Conservation (phyloP, 2,113 vertebrate genomes). For the Thinocorus orbignyianus region DNA sequence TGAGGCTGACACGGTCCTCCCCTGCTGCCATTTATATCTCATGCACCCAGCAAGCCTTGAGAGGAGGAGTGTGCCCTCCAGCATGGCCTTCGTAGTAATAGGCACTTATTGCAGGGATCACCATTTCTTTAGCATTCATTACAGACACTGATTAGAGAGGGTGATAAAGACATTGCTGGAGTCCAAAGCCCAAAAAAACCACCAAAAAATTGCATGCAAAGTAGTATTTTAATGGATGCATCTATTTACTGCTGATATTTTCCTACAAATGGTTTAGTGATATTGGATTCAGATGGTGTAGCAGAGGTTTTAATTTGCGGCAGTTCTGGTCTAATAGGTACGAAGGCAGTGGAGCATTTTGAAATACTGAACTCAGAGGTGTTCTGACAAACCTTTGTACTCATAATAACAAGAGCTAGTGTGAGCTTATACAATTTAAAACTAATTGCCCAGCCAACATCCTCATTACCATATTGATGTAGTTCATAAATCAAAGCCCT, state of each 20-base stretch:
- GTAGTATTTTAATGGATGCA: background rate
- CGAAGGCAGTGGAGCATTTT: conserved; percentile 16
- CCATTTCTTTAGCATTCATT: background rate
- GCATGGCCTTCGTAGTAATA: background rate
- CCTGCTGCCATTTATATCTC: background rate
- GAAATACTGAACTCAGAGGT: conserved; percentile 40
- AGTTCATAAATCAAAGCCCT: conserved; percentile 64
- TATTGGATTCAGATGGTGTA: background rate
- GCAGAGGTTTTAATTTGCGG: conserved; percentile 25
- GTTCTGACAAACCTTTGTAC: conserved; percentile 49
- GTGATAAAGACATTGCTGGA: background rate
- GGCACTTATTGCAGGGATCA: background rate
- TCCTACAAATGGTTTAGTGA: background rate
- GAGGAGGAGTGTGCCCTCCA: background rate
- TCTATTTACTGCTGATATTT: background rate
- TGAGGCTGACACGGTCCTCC: background rate
- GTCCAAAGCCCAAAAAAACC: background rate
- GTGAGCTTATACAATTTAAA: conserved; percentile 43
- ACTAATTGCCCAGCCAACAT: conserved; percentile 51
- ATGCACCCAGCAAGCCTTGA: background rate
- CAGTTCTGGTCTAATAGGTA: conserved; percentile 35
- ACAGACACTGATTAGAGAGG: background rate
- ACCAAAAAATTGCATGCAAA: background rate
- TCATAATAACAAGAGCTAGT: conserved; percentile 34
- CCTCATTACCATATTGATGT: conserved; percentile 60